Evolutionary conservation across 2,797 vertebrate genomes (phyloP).

Genomic region (Poeciliopsis paucimaculata): DNA sequence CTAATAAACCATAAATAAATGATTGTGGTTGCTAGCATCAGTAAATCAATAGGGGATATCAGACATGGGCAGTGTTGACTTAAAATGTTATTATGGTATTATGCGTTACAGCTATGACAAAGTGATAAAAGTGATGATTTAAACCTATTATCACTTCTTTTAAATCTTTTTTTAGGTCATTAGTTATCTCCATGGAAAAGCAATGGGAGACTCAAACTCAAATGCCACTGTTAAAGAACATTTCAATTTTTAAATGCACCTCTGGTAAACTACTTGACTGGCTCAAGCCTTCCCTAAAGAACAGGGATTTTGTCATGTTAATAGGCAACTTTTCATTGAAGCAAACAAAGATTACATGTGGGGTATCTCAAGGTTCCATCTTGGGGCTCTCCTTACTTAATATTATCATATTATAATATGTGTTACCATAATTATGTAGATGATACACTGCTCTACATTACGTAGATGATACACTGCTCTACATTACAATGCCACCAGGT

Average conservation of each 20-base stretch:
- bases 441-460: background rate
- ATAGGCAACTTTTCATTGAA: background rate
- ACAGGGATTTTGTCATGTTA: background rate
- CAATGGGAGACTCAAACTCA: background rate
- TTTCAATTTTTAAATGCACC: background rate
- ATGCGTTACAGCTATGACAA: background rate
- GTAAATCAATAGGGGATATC: background rate
- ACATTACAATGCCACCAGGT: background rate
- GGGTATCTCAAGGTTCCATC: background rate
- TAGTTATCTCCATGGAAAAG: background rate
- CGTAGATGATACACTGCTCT: background rate
- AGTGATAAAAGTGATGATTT: background rate
- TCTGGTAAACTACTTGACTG: background rate
- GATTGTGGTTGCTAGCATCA: background rate
- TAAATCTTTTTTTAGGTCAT: background rate
- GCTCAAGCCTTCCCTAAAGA: background rate
- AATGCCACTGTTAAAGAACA: background rate
- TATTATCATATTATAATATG: too few relatives aligned
- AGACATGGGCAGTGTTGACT: background rate
- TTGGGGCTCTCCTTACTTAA: background rate
- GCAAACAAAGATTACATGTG: background rate
- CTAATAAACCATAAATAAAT: background rate
- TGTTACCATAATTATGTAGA: background rate
- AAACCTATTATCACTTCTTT: background rate
- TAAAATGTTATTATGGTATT: background rate